Percentiles rank a stretch among this genome's conserved stretches.
Conservation (phyloP, 2,888 invertebrate genomes). For the Laspeyria flexula region DNA sequence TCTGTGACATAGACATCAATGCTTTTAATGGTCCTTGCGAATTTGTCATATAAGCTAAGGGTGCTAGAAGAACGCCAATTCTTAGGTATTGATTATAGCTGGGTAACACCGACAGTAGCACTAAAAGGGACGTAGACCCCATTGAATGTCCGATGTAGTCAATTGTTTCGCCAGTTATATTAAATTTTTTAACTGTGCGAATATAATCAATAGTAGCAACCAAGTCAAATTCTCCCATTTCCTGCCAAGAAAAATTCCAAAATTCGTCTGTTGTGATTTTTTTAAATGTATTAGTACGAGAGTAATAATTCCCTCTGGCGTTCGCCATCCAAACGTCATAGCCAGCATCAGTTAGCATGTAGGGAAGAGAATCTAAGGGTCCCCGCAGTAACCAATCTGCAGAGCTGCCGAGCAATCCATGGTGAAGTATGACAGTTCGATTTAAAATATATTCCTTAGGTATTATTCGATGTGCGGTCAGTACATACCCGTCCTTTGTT, state of each 20-base stretch:
- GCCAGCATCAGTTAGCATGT: slow-evolving; percentile 82
- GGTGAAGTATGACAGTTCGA: slow-evolving; percentile 64
- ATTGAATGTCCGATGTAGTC: slow-evolving; percentile 73
- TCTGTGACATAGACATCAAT: slow-evolving; percentile 45
- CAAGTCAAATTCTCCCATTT: slow-evolving; percentile 70
- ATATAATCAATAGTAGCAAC: slow-evolving; percentile 67
- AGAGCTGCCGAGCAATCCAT: slow-evolving; percentile 73
- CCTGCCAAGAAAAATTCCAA: slow-evolving; percentile 72
- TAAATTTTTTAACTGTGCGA: slow-evolving; percentile 48
- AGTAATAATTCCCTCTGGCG: slow-evolving; percentile 72
- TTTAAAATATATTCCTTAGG: slow-evolving; percentile 21
- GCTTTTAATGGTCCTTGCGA: slow-evolving; percentile 58
- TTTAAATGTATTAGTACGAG: slow-evolving; percentile 56
- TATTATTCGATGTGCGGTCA: slow-evolving; percentile 64
- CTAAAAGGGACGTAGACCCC: slow-evolving; percentile 69
- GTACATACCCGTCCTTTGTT: slow-evolving; percentile 66
- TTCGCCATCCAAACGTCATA: slow-evolving; percentile 88
- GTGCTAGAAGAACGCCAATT: slow-evolving; percentile 66
- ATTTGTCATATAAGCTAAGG: slow-evolving; percentile 63
- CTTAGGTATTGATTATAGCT: slow-evolving; percentile 62
- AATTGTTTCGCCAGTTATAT: slow-evolving; percentile 34
- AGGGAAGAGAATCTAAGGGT: slow-evolving; percentile 65
- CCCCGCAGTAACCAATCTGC: slow-evolving; percentile 75
- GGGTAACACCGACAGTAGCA: slow-evolving; percentile 60
- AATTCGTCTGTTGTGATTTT: slow-evolving; percentile 50